Evolutionary conservation across 2,797 vertebrate species (phyloP).

Genomic region (Acipenser ruthenus): DNA sequence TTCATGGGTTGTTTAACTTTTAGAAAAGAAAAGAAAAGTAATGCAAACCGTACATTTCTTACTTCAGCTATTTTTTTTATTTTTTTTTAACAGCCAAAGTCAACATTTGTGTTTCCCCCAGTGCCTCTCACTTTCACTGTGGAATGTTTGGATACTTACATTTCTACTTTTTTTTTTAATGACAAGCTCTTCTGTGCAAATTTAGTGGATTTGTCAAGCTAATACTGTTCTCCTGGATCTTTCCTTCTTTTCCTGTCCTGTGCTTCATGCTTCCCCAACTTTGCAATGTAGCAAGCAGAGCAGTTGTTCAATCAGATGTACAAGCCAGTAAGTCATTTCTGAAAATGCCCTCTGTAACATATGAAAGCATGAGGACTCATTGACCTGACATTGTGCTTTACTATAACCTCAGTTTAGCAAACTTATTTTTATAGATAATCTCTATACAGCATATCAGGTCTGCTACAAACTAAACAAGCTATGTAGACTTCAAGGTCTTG

Average conservation of each 20-base stretch:
- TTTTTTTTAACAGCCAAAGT: conserved; percentile 69
- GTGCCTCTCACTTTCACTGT: conserved; percentile 58
- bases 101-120: conserved; percentile 59
- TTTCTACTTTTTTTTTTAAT: conserved; percentile 44
- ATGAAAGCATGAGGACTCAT: conserved; percentile 85
- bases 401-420: conserved; percentile 32
- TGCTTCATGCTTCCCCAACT: conserved; percentile 66
- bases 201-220: conserved; percentile 64
- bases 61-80: conserved; percentile 55
- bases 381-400: conserved; percentile 34
- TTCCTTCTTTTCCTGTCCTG: conserved; percentile 67
- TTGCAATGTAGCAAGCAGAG: conserved; percentile 98
- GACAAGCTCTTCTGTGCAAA: conserved; percentile 57
- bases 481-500: conserved; percentile 43
- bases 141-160: conserved; percentile 67
- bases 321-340: conserved; percentile 90
- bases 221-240: conserved; percentile 81
- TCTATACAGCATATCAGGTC: conserved; percentile 24
- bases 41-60: conserved; percentile 66
- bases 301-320: conserved; percentile 99
- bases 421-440: conserved; percentile 30
- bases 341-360: conserved; percentile 69
- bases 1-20: conserved; percentile 70
- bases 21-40: conserved; percentile 62
- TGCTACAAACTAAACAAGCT: conserved; percentile 34